phyloP scores from a whole-genome alignment of 1,140 invertebrate genomes.

The Grapholita molesta region DNA sequence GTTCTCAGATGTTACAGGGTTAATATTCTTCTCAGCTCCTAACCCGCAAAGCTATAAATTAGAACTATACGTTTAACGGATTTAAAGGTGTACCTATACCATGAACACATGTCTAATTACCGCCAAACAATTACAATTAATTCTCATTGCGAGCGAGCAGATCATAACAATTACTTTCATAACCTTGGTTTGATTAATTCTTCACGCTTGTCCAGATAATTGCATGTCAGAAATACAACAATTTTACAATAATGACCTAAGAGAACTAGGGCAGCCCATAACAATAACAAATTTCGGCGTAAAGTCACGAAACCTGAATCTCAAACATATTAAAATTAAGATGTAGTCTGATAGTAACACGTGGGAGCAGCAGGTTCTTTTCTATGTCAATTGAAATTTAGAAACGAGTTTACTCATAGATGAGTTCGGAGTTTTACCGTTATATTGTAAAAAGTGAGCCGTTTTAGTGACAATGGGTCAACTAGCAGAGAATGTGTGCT shows the following conservation, averaged over 20 bases:
- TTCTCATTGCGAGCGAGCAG: background rate
- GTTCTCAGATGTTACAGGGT: no score
- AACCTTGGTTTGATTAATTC: background rate
- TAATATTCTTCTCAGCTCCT: no score
- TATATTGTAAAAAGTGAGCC: constrained; percentile 46
- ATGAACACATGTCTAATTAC: background rate
- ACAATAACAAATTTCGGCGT: constrained; percentile 35
- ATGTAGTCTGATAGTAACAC: constrained; percentile 36
- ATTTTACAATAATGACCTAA: constrained; percentile 23
- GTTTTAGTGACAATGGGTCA: constrained; percentile 51
- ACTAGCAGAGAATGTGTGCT: constrained; percentile 24
- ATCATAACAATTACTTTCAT: constrained; percentile 7
- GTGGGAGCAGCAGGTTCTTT: constrained; percentile 54
- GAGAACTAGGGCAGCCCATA: constrained; percentile 30
- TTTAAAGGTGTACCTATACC: background rate
- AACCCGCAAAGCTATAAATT: no score
- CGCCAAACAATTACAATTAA: constrained; percentile 13
- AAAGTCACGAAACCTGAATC: constrained; percentile 40
- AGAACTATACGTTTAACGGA: background rate
- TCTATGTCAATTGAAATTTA: constrained; percentile 52
- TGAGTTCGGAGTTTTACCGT: constrained; percentile 48
- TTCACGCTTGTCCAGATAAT: constrained; percentile 5
- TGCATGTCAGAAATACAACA: constrained; percentile 1
- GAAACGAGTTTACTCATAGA: constrained; percentile 44
- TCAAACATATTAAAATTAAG: constrained; percentile 36